These are phyloP conservation scores for Cyphomyrus plagiostoma DNA, from an alignment of 2,113 vertebrate species.

Conservation along the genomic window DNA sequence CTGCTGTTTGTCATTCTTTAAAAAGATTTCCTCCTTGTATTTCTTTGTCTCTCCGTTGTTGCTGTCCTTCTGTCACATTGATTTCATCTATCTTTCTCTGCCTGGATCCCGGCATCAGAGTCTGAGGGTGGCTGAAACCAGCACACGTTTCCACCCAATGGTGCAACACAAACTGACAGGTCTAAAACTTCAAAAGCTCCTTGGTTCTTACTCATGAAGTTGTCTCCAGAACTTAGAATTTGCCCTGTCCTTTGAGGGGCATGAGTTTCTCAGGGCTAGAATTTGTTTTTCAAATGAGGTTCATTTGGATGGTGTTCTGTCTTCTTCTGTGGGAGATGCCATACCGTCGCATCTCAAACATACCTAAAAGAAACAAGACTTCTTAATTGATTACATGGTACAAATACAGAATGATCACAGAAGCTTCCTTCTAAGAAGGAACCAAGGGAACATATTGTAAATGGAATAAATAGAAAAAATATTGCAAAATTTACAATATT, in stretches of 20 bases:
- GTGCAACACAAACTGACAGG: neutral
- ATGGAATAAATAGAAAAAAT: neutral
- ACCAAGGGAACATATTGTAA: neutral
- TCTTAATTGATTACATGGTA: neutral
- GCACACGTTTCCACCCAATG: neutral
- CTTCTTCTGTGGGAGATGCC: neutral
- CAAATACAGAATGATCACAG: neutral
- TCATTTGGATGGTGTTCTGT: neutral
- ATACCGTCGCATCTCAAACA: neutral
- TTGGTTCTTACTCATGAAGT: neutral
- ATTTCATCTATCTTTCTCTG: neutral
- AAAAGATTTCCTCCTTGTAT: neutral
- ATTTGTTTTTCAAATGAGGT: neutral
- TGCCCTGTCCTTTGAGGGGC: neutral
- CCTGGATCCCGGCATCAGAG: neutral
- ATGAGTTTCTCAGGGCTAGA: neutral
- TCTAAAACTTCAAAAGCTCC: neutral
- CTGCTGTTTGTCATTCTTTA: neutral
- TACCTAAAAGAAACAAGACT: neutral
- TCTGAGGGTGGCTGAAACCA: neutral
- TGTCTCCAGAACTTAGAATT: neutral
- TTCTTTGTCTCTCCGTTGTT: neutral
- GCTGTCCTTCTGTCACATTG: neutral
- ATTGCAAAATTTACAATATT: neutral
- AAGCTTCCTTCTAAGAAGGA: neutral